Conservation (phyloP, 2,888 invertebrate species). For the Idaea straminata region DNA sequence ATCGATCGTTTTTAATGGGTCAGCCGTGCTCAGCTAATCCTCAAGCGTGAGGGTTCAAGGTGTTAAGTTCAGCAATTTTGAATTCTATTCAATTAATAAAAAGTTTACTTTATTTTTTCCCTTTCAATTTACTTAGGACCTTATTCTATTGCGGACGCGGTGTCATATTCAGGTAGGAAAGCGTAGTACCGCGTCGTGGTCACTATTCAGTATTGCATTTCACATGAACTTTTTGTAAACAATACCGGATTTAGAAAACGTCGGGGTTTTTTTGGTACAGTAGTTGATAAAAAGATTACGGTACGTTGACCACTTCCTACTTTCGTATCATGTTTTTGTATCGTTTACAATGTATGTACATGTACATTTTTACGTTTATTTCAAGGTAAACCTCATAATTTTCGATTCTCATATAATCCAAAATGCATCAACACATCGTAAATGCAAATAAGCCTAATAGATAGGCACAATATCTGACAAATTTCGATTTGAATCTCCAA, state of each 20-base stretch:
- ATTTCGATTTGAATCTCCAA: not conserved
- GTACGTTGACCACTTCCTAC: conserved; percentile 16
- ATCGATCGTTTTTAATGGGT: conserved; percentile 79
- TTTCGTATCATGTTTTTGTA: conserved; percentile 1
- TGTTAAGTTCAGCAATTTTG: conserved; percentile 47
- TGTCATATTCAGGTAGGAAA: conserved; percentile 79
- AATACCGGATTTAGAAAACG: conserved; percentile 44
- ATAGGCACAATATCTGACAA: conserved; percentile 1
- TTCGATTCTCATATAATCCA: conserved; percentile 14
- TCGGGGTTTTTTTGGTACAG: not conserved
- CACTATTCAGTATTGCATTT: conserved; percentile 72
- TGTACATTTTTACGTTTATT: not conserved
- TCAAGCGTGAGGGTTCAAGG: conserved; percentile 58
- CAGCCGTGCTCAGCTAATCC: conserved; percentile 76
- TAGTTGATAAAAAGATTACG: conserved; percentile 27
- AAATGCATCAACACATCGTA: conserved; percentile 19
- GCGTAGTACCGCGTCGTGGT: conserved; percentile 77
- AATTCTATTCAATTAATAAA: conserved; percentile 51
- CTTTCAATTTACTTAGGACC: conserved; percentile 45
- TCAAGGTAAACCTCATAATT: not conserved
- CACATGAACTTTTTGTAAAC: conserved; percentile 67
- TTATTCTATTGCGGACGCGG: conserved; percentile 50
- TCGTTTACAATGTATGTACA: not conserved
- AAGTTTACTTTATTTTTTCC: conserved; percentile 47
- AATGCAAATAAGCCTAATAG: conserved; percentile 26